Percentiles rank a stretch among this genome's conserved stretches.
These are phyloP conservation scores for Rhynchophorus ferrugineus DNA, from an alignment of 1,140 invertebrate genomes.

Conservation along the genomic window DNA sequence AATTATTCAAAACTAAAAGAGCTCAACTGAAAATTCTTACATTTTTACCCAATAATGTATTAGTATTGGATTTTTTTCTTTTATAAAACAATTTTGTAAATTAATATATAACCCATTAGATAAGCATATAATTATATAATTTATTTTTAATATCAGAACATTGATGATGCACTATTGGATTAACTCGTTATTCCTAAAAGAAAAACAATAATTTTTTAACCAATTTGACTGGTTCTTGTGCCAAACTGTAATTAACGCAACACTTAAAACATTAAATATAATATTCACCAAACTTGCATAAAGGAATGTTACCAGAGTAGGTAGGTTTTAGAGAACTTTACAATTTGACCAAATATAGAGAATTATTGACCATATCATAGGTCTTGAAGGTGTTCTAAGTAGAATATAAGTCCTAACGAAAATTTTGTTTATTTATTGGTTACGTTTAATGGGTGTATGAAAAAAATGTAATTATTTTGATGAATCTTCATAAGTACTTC, in stretches of 20 bases:
- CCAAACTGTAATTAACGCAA: slow-evolving; percentile 3
- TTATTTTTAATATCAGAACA: too few species aligned
- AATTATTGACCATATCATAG: slow-evolving; percentile 8
- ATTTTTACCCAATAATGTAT: too few species aligned
- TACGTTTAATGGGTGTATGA: not conserved
- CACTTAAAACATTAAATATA: too few species aligned
- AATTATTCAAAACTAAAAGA: not conserved
- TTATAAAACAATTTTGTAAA: too few species aligned
- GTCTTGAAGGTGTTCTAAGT: slow-evolving; percentile 4
- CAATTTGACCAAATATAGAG: slow-evolving; percentile 14
- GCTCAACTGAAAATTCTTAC: too few species aligned
- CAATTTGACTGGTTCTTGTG: slow-evolving; percentile 9
- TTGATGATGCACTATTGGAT: too few species aligned
- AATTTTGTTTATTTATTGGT: not conserved
- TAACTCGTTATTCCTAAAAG: slow-evolving; percentile 3
- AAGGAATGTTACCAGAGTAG: slow-evolving; percentile 7
- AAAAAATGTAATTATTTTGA: too few species aligned
- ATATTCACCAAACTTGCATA: not conserved
- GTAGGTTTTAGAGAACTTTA: slow-evolving; percentile 18
- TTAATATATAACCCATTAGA: not conserved
- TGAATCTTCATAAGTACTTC: too few species aligned
- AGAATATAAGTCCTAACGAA: not conserved
- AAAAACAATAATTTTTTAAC: slow-evolving; percentile 9
- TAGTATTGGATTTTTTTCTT: too few species aligned
- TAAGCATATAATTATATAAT: too few species aligned